These are phyloP conservation scores for Myanophis thanlyinensis DNA, from an alignment of 2,113 vertebrate genomes.

Conservation along the genomic window DNA sequence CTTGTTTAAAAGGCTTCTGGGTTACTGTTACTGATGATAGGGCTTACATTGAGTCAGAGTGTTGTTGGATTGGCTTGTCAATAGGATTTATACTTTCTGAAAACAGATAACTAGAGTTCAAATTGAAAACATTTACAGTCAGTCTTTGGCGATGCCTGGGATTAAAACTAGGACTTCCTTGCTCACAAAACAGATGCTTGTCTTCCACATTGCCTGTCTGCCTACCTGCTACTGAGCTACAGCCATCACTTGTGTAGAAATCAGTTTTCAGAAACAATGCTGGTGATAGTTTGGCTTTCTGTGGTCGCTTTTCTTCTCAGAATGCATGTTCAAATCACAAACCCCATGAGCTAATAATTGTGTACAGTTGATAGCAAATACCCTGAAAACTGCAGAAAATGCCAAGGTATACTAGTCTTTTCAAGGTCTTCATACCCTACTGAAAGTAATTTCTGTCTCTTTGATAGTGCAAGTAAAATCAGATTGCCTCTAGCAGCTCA, in stretches of 20 bases:
- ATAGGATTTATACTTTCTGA: background rate
- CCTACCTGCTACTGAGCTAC: background rate
- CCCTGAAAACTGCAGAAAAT: background rate
- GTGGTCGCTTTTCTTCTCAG: background rate
- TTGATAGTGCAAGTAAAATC: slow-evolving; percentile 18
- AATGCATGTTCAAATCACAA: background rate
- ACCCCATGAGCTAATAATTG: background rate
- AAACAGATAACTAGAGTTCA: background rate
- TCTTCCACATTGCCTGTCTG: background rate
- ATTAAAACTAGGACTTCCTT: background rate
- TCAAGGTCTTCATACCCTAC: slow-evolving; percentile 28
- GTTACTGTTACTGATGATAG: background rate
- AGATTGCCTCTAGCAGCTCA: slow-evolving; percentile 48
- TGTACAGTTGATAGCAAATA: background rate
- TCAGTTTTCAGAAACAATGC: background rate
- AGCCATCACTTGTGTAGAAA: background rate
- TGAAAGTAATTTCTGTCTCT: slow-evolving; percentile 26
- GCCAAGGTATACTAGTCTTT: slow-evolving; percentile 11
- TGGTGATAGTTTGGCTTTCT: background rate
- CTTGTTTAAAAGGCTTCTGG: background rate
- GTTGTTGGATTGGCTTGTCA: background rate
- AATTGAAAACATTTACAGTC: background rate
- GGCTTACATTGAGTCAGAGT: background rate
- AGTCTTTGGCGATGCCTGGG: background rate
- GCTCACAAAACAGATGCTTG: background rate